These are phyloP conservation scores for Cynopterus brachyotis DNA, from an alignment of 2,113 vertebrate species.

Conservation along the genomic window DNA sequence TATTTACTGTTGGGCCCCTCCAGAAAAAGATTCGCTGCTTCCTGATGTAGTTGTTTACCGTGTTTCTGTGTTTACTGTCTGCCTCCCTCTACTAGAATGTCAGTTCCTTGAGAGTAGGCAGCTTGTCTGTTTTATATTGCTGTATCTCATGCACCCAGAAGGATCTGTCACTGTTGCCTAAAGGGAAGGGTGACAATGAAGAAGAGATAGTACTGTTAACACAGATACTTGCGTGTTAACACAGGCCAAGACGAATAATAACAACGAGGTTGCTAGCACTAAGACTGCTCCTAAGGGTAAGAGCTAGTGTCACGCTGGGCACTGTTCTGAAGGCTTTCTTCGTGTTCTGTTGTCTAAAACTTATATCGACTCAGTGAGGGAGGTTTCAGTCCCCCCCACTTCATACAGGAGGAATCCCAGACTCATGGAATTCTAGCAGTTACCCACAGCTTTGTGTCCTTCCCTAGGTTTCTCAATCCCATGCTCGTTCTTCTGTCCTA, in stretches of 20 bases:
- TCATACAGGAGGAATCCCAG: fast-evolving
- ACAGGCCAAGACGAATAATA: not conserved
- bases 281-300: not conserved
- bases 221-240: not conserved
- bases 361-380: not conserved
- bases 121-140: not conserved
- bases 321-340: not conserved
- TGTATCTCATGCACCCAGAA: not conserved
- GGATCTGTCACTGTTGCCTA: not conserved
- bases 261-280: fast-evolving
- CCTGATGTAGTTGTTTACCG: not conserved
- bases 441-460: not conserved
- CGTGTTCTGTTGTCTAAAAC: not conserved
- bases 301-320: not conserved
- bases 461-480: no score
- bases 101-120: not conserved
- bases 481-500: not conserved
- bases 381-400: not conserved
- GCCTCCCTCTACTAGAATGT: not conserved
- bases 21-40: not conserved
- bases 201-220: not conserved
- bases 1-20: not conserved
- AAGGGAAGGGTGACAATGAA: not conserved
- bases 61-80: not conserved
- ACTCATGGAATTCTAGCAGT: not conserved